These are phyloP conservation scores for Dioctria rufipes DNA, from an alignment of 2,888 invertebrate genomes.

Conservation along the genomic window DNA sequence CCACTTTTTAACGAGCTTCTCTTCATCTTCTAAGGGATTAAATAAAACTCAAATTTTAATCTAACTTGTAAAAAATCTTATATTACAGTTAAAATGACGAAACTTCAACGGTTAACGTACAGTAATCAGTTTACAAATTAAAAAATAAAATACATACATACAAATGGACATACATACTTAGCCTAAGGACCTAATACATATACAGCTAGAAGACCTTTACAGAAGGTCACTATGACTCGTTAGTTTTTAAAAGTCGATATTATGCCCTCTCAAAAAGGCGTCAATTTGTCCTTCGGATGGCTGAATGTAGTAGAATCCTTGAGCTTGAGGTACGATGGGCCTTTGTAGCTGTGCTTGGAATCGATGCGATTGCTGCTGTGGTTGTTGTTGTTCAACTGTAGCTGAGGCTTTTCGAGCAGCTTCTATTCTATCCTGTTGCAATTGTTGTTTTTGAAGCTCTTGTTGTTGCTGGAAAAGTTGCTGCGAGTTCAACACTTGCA, in stretches of 20 bases:
- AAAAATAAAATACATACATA: slow-evolving; percentile 40
- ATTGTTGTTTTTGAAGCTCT: slow-evolving; percentile 78
- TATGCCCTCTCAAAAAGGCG: slow-evolving; percentile 83
- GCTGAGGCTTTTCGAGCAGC: slow-evolving; percentile 73
- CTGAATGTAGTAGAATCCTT: slow-evolving; percentile 76
- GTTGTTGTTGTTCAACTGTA: slow-evolving; percentile 51
- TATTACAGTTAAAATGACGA: slow-evolving; percentile 42
- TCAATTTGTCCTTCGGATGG: slow-evolving; percentile 81
- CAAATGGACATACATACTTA: slow-evolving; percentile 44
- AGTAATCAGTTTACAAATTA: slow-evolving; percentile 30
- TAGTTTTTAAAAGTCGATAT: slow-evolving; percentile 75
- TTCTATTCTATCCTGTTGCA: slow-evolving; percentile 75
- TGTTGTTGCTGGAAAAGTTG: slow-evolving; percentile 79
- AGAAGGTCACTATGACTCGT: slow-evolving; percentile 15
- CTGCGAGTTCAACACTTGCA: slow-evolving; percentile 77
- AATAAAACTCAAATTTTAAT: slow-evolving; percentile 17
- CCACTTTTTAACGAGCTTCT: no score
- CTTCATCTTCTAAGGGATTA: not conserved
- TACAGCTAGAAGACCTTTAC: slow-evolving; percentile 7
- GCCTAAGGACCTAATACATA: slow-evolving; percentile 25
- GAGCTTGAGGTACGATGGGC: slow-evolving; percentile 65
- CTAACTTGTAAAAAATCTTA: slow-evolving; percentile 19
- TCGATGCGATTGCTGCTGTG: slow-evolving; percentile 51
- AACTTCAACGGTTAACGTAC: slow-evolving; percentile 37
- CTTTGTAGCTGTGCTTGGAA: slow-evolving; percentile 56